Evolutionary conservation across 1,140 invertebrate genomes (phyloP).

Genomic region (Drosophila nigrodunni): DNA sequence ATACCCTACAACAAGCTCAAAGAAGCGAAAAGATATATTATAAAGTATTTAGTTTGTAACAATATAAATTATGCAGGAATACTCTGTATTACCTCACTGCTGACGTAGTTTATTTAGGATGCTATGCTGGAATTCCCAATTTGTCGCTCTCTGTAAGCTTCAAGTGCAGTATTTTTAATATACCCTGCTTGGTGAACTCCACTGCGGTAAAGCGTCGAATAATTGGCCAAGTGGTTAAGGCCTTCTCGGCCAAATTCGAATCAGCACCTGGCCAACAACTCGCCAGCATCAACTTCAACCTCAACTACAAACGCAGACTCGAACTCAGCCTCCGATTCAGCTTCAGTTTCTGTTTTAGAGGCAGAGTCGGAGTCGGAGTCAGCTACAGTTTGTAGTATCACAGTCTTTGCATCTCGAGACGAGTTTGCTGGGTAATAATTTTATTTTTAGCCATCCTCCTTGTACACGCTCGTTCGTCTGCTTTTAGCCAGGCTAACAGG

Average conservation of each 20-base stretch:
- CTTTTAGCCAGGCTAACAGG: conserved; percentile 22
- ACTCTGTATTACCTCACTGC: too few relatives aligned
- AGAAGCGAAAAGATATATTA: neutral
- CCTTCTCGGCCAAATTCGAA: conserved; percentile 16
- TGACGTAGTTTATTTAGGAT: too few relatives aligned
- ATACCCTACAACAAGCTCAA: conserved; percentile 28
- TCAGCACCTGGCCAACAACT: conserved; percentile 27
- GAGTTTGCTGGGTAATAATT: conserved; percentile 78
- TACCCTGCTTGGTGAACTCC: neutral
- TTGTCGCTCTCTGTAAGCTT: too few relatives aligned
- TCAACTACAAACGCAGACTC: conserved; percentile 18
- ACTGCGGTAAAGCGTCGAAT: conserved; percentile 9
- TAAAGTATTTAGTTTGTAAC: too few relatives aligned
- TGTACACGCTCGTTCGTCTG: conserved; percentile 31
- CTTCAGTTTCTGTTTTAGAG: neutral
- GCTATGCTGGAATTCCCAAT: too few relatives aligned
- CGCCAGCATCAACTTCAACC: conserved; percentile 21
- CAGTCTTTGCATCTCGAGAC: conserved; percentile 74
- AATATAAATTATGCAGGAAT: too few relatives aligned
- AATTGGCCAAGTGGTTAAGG: conserved; percentile 48
- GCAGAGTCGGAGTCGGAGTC: neutral
- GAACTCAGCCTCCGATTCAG: neutral
- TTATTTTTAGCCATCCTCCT: conserved; percentile 75
- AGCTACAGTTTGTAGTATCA: conserved; percentile 51
- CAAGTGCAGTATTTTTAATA: neutral